Conservation (phyloP, 2,113 vertebrate genomes). For the Solea solea region DNA sequence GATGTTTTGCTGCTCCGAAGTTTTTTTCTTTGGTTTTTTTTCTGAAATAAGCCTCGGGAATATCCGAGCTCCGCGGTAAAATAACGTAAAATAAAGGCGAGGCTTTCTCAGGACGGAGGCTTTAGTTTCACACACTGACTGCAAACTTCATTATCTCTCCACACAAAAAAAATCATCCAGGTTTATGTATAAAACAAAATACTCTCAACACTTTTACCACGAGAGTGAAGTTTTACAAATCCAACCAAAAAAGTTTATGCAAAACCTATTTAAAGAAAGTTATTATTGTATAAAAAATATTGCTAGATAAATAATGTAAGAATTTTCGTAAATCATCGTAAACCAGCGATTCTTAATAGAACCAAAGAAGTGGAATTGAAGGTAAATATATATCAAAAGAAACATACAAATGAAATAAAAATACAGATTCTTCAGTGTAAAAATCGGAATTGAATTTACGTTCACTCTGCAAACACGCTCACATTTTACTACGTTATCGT, state of each 20-base stretch:
- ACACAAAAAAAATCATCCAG: neutral
- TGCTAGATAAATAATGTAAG: neutral
- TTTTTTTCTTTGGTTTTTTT: neutral
- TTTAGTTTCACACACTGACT: slow-evolving; percentile 46
- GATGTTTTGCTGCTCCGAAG: slow-evolving; percentile 32
- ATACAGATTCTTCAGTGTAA: neutral
- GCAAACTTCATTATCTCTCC: neutral
- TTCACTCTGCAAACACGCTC: too few relatives aligned
- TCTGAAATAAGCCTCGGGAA: neutral
- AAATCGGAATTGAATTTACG: too few relatives aligned
- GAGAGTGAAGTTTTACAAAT: slow-evolving; percentile 29
- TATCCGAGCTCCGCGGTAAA: neutral
- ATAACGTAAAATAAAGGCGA: neutral
- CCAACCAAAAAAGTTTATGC: slow-evolving; percentile 27
- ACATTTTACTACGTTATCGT: too few relatives aligned
- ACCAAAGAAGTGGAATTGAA: slow-evolving; percentile 14
- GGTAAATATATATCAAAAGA: neutral
- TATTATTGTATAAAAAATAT: neutral
- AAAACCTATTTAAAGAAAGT: slow-evolving; percentile 3
- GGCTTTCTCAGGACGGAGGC: slow-evolving; percentile 43
- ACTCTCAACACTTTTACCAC: slow-evolving; percentile 37
- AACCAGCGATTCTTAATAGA: neutral
- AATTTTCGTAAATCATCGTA: neutral
- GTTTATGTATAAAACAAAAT: neutral
- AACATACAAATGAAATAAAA: neutral